A percentile compares a stretch with the other conserved stretches of the same genome.
phyloP scores from a whole-genome alignment of 2,113 vertebrate species.

The Gymnogyps californianus region DNA sequence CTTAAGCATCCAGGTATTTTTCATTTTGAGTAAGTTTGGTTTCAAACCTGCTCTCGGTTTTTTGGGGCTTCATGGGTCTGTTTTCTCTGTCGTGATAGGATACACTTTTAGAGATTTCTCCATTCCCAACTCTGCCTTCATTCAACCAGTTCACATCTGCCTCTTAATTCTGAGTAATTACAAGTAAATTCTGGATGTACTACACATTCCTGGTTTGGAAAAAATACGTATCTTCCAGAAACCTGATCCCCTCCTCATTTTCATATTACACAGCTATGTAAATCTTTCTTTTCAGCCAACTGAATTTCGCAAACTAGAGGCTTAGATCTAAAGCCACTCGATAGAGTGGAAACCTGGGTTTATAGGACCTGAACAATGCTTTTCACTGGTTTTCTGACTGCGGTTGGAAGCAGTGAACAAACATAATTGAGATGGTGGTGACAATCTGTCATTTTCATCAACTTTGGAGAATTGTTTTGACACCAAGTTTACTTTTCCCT shows the following conservation, averaged over 20 bases:
- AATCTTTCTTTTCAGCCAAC: not conserved
- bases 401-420: not conserved
- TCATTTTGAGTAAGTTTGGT: not conserved
- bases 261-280: not conserved
- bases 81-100: not conserved
- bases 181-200: not conserved
- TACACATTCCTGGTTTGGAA: not conserved
- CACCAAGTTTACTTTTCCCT: not conserved
- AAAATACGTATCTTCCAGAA: not conserved
- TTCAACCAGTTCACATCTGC: not conserved
- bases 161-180: not conserved
- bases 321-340: not conserved
- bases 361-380: not conserved
- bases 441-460: not conserved
- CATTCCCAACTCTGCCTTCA: not conserved
- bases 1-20: not conserved
- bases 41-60: not conserved
- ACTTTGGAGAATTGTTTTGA: not conserved
- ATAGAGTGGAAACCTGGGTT: not conserved
- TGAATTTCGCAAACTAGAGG: not conserved
- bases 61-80: not conserved
- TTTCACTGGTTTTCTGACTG: not conserved
- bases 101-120: not conserved
- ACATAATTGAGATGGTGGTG: not conserved
- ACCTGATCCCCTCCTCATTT: not conserved